Evolutionary conservation across 1,140 invertebrate genomes (phyloP).

Genomic region (Rhysida immarginata): DNA sequence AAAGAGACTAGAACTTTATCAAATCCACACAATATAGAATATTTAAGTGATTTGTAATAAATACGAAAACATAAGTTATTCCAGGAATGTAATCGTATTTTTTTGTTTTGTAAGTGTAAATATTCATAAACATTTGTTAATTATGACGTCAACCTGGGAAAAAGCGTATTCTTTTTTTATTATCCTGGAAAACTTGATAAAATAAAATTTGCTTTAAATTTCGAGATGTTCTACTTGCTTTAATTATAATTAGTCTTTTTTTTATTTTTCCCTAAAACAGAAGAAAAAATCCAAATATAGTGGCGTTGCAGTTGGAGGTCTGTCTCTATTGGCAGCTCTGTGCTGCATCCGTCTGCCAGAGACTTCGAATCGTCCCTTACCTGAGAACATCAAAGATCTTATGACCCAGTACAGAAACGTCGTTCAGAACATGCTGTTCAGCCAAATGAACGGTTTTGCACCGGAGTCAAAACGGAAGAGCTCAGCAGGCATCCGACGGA

Average conservation of each 20-base stretch:
- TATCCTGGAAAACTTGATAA: too few relatives aligned
- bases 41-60: too few relatives aligned
- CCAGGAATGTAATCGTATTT: too few relatives aligned
- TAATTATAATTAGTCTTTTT: neutral
- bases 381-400: conserved; percentile 10
- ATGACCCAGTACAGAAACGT: neutral
- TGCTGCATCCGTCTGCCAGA: conserved; percentile 6
- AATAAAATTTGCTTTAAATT: too few relatives aligned
- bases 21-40: too few relatives aligned
- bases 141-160: too few relatives aligned
- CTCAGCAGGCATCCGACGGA: neutral
- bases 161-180: too few relatives aligned
- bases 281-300: neutral
- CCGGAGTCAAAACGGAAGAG: neutral
- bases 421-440: conserved; percentile 2
- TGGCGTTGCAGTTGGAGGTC: neutral
- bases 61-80: too few relatives aligned
- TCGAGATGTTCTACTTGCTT: too few relatives aligned
- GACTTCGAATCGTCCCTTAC: conserved; percentile 8
- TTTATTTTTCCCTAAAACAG: neutral
- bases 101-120: too few relatives aligned
- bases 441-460: neutral
- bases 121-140: too few relatives aligned
- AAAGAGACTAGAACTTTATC: too few relatives aligned
- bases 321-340: conserved; percentile 2